Conservation (phyloP, 2,113 vertebrate species). For the Brevimyrus niger region DNA sequence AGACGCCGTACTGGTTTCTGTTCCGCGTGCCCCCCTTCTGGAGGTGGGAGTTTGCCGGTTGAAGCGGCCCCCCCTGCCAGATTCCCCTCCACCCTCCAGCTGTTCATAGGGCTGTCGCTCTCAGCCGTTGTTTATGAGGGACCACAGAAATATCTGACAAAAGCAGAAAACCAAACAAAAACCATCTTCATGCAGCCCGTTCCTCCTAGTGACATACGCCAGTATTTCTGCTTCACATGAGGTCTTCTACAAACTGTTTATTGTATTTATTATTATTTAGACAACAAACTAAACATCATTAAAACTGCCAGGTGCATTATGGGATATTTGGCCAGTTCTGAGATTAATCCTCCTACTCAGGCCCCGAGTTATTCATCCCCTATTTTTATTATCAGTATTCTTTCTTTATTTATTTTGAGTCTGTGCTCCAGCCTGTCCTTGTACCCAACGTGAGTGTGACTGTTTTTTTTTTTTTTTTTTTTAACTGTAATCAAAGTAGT, state of each 20-base stretch:
- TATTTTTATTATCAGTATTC: background rate
- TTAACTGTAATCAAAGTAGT: background rate
- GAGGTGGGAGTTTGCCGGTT: background rate
- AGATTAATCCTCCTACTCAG: background rate
- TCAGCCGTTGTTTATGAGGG: background rate
- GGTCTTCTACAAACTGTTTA: background rate
- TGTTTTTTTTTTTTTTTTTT: no score
- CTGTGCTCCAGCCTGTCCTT: background rate
- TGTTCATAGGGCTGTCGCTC: background rate
- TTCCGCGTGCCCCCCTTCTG: background rate
- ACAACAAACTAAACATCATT: background rate
- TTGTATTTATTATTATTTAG: background rate
- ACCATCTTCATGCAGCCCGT: background rate
- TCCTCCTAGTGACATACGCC: background rate
- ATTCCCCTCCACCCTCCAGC: background rate
- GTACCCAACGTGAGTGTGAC: constrained; percentile 12
- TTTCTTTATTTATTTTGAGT: background rate
- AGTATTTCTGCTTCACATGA: background rate
- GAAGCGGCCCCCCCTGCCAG: background rate
- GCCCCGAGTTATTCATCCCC: background rate
- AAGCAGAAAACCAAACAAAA: background rate
- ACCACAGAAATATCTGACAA: background rate
- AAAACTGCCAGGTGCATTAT: background rate
- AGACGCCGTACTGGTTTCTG: background rate
- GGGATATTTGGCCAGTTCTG: background rate